Evolutionary conservation across 2,888 invertebrate species (phyloP), one percentile per base, ranked within the genome.

Genomic region (Terebella lapidaria): DNA sequence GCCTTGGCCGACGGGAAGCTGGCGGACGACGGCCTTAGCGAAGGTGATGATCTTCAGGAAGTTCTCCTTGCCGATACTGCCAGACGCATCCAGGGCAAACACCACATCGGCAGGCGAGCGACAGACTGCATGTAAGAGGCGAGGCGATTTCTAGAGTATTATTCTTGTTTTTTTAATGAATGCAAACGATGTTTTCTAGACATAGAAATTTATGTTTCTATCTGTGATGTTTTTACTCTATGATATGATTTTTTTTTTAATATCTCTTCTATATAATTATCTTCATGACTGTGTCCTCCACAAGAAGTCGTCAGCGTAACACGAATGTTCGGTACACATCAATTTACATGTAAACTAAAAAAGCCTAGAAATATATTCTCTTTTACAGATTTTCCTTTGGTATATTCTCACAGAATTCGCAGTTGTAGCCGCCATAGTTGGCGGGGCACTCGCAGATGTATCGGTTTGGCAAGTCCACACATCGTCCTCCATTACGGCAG

Each of bases 1-100:
- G 3, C 47, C 45, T 3, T 26, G 3, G 4, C 18, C 26, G 3
- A 25, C 25, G 26, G 56, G 53, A 15, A 53, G 10, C 29, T 25
- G 4, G 4, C 15, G 5, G 15, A 28, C 53, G 10, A 53, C 29
- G 28, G 26, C 15, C 53, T 53, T 15, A 1, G 51, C 57, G 47
- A 62, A 66, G 52, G 60, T 60, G 20, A 66, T 30, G 53, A 58
- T 46, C 55, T 60, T 64, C 53, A 59, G 56, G 58, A 66, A 66
- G 61, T 66, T 66, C 0, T 5, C 46, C 42, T 58, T 54, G 3
- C 64, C 64, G 10, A 60, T 54, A 22, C 57, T 57, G 20, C 60
- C 58, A 3, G 64, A 65, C 2, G 61, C 60, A 51, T 65, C 66
- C 30, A 66, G 30, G 25, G 62, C 62, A 47, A 66, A 62, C 10